phyloP scores from a whole-genome alignment of 2,113 vertebrate species.

The Hydropotes inermis region DNA sequence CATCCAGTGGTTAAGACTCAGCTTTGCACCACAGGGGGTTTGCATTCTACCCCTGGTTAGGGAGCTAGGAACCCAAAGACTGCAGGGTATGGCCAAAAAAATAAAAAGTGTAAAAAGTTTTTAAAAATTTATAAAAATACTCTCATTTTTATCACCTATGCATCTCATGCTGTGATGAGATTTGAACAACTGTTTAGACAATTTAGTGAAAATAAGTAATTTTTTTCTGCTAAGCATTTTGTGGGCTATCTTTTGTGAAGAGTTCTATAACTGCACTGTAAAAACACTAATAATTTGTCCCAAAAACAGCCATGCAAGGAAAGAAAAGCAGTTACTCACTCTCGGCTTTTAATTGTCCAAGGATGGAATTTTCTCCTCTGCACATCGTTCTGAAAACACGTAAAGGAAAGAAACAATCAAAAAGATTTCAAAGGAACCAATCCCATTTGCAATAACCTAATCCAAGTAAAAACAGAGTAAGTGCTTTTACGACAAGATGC shows the following conservation, averaged over 20 bases:
- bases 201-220: background rate
- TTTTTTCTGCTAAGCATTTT: background rate
- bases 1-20: background rate
- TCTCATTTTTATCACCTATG: background rate
- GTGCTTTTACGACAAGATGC: background rate
- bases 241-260: background rate
- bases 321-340: constrained; percentile 84
- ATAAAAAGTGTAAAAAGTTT: background rate
- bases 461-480: background rate
- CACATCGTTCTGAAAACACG: constrained; percentile 91
- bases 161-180: background rate
- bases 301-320: background rate
- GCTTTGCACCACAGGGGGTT: background rate
- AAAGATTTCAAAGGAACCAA: background rate
- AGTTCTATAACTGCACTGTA: background rate
- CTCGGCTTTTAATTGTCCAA: constrained; percentile 89
- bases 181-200: background rate
- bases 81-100: background rate
- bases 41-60: background rate
- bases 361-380: constrained; percentile 94
- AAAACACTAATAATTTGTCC: background rate
- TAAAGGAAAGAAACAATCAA: constrained; percentile 46
- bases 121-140: background rate
- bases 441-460: background rate
- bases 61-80: background rate